These are phyloP conservation scores for Cephalotes varians DNA, from an alignment of 2,888 invertebrate genomes.

Conservation along the genomic window DNA sequence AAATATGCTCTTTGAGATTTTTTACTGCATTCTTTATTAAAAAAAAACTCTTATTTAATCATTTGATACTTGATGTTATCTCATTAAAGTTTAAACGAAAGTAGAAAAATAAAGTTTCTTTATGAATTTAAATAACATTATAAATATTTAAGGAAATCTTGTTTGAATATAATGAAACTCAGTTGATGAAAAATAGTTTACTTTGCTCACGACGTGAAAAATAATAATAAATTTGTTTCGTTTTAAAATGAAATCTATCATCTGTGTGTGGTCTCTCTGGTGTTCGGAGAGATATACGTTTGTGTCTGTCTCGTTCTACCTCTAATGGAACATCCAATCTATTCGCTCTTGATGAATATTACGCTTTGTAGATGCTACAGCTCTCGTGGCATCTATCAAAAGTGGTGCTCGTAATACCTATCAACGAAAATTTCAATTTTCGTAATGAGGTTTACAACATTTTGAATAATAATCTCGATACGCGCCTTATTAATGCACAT, in stretches of 20 bases:
- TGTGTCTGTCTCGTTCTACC: neutral
- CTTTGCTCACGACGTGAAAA: neutral
- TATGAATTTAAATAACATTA: neutral
- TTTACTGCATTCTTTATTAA: neutral
- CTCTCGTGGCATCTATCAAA: conserved; percentile 5
- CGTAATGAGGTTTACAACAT: conserved; percentile 4
- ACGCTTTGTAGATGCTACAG: neutral
- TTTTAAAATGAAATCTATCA: neutral
- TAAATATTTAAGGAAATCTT: neutral
- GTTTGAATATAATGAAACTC: neutral
- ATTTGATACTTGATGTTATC: neutral
- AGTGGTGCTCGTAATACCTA: conserved; percentile 9
- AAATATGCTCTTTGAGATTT: neutral
- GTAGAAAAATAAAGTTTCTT: neutral
- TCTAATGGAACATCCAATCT: conserved; percentile 7
- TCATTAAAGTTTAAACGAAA: neutral
- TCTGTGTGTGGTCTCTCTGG: neutral
- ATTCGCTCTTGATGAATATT: conserved; percentile 9
- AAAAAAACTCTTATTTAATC: neutral
- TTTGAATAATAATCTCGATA: conserved; percentile 33
- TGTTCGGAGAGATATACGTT: neutral
- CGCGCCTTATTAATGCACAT: neutral
- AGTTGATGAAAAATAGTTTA: neutral
- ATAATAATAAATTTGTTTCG: conserved; percentile 7
- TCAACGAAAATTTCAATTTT: conserved; percentile 14